Evolutionary conservation across 2,797 vertebrate genomes (phyloP).

Genomic region (Alca torda): DNA sequence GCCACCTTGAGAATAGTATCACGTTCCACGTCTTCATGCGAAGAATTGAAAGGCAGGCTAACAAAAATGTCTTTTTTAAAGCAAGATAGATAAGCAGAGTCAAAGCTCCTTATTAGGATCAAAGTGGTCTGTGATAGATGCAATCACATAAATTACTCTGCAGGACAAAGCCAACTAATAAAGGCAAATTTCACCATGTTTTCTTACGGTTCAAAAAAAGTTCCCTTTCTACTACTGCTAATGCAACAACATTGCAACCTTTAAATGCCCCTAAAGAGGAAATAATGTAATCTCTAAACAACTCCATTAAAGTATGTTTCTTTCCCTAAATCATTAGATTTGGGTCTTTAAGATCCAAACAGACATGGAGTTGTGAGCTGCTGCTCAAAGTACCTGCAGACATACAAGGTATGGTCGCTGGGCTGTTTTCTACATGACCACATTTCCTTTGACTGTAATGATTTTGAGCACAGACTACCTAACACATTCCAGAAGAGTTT

Average conservation of each 20-base stretch:
- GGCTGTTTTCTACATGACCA: neutral
- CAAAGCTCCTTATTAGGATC: neutral
- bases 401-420: rapidly evolving
- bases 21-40: neutral
- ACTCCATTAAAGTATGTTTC: neutral
- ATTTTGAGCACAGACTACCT: neutral
- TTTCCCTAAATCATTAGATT: neutral
- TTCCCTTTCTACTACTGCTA: neutral
- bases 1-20: neutral
- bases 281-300: rapidly evolving
- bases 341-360: neutral
- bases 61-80: neutral
- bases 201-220: neutral
- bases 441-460: neutral
- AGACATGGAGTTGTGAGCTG: neutral
- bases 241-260: neutral
- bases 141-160: neutral
- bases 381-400: neutral
- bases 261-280: neutral
- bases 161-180: neutral
- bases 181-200: neutral
- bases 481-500: constrained; percentile 6
- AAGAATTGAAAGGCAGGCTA: neutral
- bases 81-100: neutral
- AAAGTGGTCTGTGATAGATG: neutral